Base-by-base conservation (phyloP, 1,140 invertebrate genomes). In the Battus philenor region DNA sequence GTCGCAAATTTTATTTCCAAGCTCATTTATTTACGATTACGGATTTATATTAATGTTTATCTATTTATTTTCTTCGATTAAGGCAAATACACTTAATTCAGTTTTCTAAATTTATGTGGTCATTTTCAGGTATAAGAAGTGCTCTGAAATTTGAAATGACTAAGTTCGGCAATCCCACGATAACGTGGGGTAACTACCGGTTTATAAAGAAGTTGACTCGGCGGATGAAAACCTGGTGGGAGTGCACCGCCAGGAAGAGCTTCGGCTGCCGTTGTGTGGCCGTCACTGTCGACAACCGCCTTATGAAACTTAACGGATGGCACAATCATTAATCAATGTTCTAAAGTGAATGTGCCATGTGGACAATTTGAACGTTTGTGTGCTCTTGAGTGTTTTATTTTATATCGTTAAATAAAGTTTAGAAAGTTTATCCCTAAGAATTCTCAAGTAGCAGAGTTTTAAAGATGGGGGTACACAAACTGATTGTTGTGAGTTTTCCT, bases 171-270 rank as follows among this genome's bases (percentile, higher is more conserved):
- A 83, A 83, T 27, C 79, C 79, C 0, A 68, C 59, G 1, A 80
- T 83, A 10, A 53, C 59, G 2, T 80, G 76, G 79, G 79, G 79
- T 6, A 72, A 70, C 18, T 71, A 80, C 27, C 54, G 70, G 12
- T 83, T 83, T 15, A 68, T 75, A 8, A 82, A 74, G 54, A 82
- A 82, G 31, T 45, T 82, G 34, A 50, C 57, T 2, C 54, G 78
- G 1, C 56, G 60, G 1, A 11, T 57, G 15, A 83, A 80, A 50
- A 80, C 79, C 12, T 80, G 74, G 79, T 83, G 79, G 79, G 79
- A 83, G 50, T 83, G 79, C n/a, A 73, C 59, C 0, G 63, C 64
- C 3, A 68, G 79, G 47, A 79, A 77, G 65, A 68, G 33, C 7
- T 17, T 18, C 4, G 63, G 68, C 0, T 83, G 79, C 33, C 63